Evolutionary conservation across 2,113 vertebrate genomes (phyloP), one percentile per base, ranked within the genome.

Genomic region (Misgurnus mizolepis): DNA sequence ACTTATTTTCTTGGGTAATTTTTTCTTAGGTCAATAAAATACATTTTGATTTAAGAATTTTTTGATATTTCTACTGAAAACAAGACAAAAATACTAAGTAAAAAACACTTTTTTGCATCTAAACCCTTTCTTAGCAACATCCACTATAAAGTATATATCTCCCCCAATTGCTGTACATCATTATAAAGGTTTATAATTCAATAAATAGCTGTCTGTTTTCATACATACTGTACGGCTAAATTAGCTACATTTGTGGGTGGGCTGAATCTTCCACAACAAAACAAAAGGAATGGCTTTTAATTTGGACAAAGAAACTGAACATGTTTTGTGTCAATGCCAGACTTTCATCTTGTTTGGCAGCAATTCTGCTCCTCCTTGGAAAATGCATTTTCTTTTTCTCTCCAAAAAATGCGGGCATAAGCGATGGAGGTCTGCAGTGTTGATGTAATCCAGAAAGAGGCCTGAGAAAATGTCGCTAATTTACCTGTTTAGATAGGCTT

Each of bases 401-500:
- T 88, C 83, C 84, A 88, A 88, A 90, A 34, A 85, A 81, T 55
- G 82, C 65, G 17, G 77, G 77, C 58, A 66, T 60, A 76, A 80
- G 79, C 84, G 85, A 87, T 82, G 39, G 47, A 85, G 87, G 87
- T 88, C 67, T 55, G 82, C 73, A 84, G 67, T 81, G 78, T 76
- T 86, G 83, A 89, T 84, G 87, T 87, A 86, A 90, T 88, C 79
- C 83, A 67, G n/a, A 68, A 83, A 86, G 88, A 86, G 55, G 82
- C 66, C 65, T 34, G 84, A 81, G 79, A 75, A 80, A 73, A 78
- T 15, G 17, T 22, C 11, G 9, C 53, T 67, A 62, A 70, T 76
- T 41, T 64, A 50, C 22, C n/a, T 53, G 53, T 76, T 70, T 67
- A 78, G 68, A 82, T 18, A 65, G 61, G 65, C 67, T 56, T 40